Conservation (phyloP, 2,797 vertebrate species). For the Oophaga sylvatica region DNA sequence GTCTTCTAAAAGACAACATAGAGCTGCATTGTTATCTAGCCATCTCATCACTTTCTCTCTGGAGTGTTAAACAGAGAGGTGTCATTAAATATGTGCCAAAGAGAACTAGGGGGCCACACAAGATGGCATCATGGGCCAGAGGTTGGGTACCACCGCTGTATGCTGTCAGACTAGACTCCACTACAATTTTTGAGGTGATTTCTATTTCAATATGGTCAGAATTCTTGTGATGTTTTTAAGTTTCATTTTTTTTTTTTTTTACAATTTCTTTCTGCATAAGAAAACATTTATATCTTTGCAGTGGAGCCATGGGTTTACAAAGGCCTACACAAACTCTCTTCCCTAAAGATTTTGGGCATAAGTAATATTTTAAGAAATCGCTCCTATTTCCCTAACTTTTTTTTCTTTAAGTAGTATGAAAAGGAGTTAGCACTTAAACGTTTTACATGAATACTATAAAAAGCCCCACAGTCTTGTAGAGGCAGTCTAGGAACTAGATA, state of each 20-base stretch:
- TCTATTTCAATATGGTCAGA: neutral
- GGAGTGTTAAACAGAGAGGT: neutral
- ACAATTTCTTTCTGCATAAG: neutral
- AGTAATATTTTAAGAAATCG: neutral
- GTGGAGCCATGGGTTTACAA: neutral
- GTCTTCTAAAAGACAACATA: neutral
- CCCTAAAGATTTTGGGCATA: neutral
- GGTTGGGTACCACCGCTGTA: neutral
- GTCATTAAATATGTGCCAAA: neutral
- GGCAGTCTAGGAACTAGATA: constrained; percentile 23
- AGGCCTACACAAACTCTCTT: neutral
- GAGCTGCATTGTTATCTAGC: neutral
- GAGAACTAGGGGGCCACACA: neutral
- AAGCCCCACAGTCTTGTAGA: constrained; percentile 15
- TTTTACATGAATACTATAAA: neutral
- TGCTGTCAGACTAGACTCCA: neutral
- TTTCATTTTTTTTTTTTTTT: neutral
- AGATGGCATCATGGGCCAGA: neutral
- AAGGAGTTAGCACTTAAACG: neutral
- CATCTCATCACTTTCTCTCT: neutral
- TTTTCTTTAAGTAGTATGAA: neutral
- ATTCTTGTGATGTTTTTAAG: neutral
- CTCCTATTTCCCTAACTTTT: neutral
- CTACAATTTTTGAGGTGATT: neutral
- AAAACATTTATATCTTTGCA: neutral